A percentile compares a stretch with the other conserved stretches of the same genome.
Conservation (phyloP, 2,888 invertebrate species). For the Acanthopleura granulata region DNA sequence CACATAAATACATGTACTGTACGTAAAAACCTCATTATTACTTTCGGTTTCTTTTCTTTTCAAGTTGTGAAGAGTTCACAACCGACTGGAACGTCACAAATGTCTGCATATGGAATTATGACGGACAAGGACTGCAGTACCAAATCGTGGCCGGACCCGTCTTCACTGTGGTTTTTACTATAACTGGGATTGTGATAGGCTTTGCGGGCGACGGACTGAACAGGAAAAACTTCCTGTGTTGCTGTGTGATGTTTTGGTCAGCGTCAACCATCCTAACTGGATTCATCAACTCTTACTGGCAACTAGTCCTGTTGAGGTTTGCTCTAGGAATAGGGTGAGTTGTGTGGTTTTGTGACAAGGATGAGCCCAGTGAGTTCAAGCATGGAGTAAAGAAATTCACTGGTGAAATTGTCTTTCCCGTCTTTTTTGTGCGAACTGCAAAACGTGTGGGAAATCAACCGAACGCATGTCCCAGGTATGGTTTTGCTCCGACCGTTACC, state of each 20-base stretch:
- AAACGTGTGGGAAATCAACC: no score
- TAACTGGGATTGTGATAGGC: slow-evolving; percentile 88
- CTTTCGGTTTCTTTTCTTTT: no score
- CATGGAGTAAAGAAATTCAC: no score
- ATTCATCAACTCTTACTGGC: slow-evolving; percentile 88
- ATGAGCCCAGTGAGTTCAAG: no score
- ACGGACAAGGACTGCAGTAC: slow-evolving; percentile 91
- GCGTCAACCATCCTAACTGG: slow-evolving; percentile 89
- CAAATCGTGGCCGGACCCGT: slow-evolving; percentile 93
- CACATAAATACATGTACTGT: no score
- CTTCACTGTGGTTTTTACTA: slow-evolving; percentile 91
- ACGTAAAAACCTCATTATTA: not conserved
- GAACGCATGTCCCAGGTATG: no score
- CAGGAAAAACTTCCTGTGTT: slow-evolving; percentile 75
- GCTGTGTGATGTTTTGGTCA: slow-evolving; percentile 85
- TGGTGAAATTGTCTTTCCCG: no score
- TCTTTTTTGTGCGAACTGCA: no score
- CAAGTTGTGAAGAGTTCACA: no score
- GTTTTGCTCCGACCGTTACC: no score
- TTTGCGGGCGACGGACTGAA: slow-evolving; percentile 75
- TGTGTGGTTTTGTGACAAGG: not conserved
- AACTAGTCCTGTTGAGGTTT: slow-evolving; percentile 87
- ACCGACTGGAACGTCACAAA: slow-evolving; percentile 72
- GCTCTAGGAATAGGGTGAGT: slow-evolving; percentile 85
- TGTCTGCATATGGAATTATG: slow-evolving; percentile 94